A percentile compares a stretch with the other conserved stretches of the same genome.
Evolutionary conservation across 2,113 vertebrate genomes (phyloP).

Genomic region (Eolophus roseicapilla): DNA sequence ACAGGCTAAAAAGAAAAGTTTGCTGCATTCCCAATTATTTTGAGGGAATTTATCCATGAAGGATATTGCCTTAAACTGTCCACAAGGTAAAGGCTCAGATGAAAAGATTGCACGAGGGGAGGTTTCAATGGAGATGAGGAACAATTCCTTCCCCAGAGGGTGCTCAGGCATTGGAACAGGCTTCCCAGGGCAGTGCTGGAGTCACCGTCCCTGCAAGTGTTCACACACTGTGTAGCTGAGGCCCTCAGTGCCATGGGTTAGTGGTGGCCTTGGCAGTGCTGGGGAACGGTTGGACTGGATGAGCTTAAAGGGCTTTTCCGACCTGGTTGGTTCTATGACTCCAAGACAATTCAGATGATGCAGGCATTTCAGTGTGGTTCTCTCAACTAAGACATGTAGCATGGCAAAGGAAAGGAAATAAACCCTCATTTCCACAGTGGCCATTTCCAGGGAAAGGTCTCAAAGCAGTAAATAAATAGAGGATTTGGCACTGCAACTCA

Average conservation of each 20-base stretch:
- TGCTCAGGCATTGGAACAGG: neutral
- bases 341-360: neutral
- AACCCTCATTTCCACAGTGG: neutral
- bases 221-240: fast-evolving
- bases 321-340: neutral
- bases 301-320: neutral
- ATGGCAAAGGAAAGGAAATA: neutral
- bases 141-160: neutral
- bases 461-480: neutral
- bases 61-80: neutral
- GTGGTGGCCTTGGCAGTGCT: neutral
- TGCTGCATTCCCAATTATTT: conserved; percentile 6
- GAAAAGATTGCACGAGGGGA: neutral
- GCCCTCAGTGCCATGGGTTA: neutral
- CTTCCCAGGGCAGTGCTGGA: neutral
- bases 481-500: neutral
- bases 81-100: neutral
- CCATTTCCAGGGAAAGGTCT: neutral
- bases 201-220: neutral
- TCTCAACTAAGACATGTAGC: neutral
- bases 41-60: neutral
- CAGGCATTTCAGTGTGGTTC: neutral
- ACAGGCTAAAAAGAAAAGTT: conserved; percentile 33
- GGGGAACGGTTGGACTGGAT: neutral
- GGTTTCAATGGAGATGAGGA: neutral